Evolutionary conservation across 2,888 invertebrate genomes (phyloP).

Genomic region (Apotomis turbidana): DNA sequence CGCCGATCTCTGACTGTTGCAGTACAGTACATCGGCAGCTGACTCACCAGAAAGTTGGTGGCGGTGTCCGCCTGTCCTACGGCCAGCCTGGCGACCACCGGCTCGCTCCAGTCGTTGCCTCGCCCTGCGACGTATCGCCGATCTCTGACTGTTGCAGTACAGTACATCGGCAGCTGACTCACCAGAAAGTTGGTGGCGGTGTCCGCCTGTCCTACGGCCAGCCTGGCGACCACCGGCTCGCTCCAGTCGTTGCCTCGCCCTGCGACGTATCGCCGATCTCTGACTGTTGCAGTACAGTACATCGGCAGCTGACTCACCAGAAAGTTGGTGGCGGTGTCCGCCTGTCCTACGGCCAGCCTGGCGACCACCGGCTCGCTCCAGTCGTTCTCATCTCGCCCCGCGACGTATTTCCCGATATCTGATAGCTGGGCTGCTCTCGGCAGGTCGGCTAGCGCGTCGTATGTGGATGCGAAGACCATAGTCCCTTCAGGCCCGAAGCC

Average conservation of each 20-base stretch:
- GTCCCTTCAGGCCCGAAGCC: slow-evolving; percentile 89
- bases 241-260: slow-evolving; percentile 76
- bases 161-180: slow-evolving; percentile 52
- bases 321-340: slow-evolving; percentile 47
- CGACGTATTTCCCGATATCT: too few relatives aligned
- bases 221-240: slow-evolving; percentile 59
- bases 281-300: slow-evolving; percentile 50
- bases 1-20: too few relatives aligned
- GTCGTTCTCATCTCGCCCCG: too few relatives aligned
- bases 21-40: too few relatives aligned
- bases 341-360: slow-evolving; percentile 58
- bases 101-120: slow-evolving; percentile 70
- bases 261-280: slow-evolving; percentile 61
- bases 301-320: slow-evolving; percentile 60
- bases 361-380: slow-evolving; percentile 65
- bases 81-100: slow-evolving; percentile 59
- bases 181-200: slow-evolving; percentile 53
- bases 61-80: slow-evolving; percentile 54
- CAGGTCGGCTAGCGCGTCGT: slow-evolving; percentile 64
- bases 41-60: slow-evolving; percentile 52
- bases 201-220: slow-evolving; percentile 59
- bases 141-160: slow-evolving; percentile 56
- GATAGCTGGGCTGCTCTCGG: slow-evolving; percentile 56
- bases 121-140: slow-evolving; percentile 66
- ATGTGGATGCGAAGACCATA: slow-evolving; percentile 77